Base-by-base conservation (phyloP, 2,797 vertebrate species). In the Falco naumanni region DNA sequence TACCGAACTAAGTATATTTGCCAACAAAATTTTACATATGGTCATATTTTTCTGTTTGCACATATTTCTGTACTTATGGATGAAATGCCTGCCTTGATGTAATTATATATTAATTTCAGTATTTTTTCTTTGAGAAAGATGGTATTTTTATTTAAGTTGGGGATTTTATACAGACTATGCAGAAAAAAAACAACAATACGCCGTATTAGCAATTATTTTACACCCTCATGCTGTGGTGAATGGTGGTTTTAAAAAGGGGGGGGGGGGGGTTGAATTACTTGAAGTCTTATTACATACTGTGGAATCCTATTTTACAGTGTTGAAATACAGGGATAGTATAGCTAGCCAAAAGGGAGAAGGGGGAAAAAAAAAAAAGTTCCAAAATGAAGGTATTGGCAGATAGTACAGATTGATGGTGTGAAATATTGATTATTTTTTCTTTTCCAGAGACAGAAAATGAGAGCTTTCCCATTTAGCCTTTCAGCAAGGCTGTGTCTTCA, bases 261-360 rank as follows among this genome's bases (percentile, higher is more conserved):
- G 2, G 13, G 0, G 0, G 1, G 39, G 6, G 39, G 3, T 59
- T 47, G 13, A 5, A 5, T 54, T 84, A 19, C 65, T 86, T 79
- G 63, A 89, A 39, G 29, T 87, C 5, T 6, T 68, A 47, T 3
- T 72, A 7, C 14, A 5, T 53, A 16, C 5, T 64, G 24, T 77
- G 34, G 41, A 70, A 77, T 90, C 11, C 19, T 80, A 0, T 48
- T 66, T 69, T 72, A 77, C 33, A 31, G 0, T 71, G 20, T 43
- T 91, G 45, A 68, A 76, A 39, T 76, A 56, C 1, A 5, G 26
- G 4, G 72, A 25, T 41, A 83, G 45, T 60, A 45, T 6, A 68
- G 37, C 51, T 61, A 65, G 26, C 17, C 84, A 12, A 79, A 92
- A 74, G 3, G 10, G 25, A 18, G 25, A 5, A 3, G 3, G 28